These are phyloP conservation scores for Coturnix japonica DNA, from an alignment of 2,113 vertebrate genomes.

Conservation along the genomic window DNA sequence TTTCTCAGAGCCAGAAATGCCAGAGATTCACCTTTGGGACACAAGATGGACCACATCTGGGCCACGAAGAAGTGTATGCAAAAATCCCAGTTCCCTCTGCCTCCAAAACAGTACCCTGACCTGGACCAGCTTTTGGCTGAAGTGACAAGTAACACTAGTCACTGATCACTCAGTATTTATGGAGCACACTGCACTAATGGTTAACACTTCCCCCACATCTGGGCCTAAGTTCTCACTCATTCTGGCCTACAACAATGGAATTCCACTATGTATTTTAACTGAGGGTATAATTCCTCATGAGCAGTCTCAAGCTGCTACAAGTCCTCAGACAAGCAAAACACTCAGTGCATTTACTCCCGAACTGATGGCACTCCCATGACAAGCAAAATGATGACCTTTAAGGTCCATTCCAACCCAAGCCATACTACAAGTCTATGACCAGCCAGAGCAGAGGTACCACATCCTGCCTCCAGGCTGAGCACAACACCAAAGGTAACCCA, in stretches of 20 bases:
- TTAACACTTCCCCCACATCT: not conserved
- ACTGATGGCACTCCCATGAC: not conserved
- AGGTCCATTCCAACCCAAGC: not conserved
- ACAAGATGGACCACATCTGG: not conserved
- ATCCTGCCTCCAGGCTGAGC: not conserved
- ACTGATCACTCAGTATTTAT: not conserved
- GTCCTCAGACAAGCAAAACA: constrained; percentile 9
- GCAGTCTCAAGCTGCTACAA: constrained; percentile 9
- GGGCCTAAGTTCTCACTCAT: not conserved
- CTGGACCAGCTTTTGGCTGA: not conserved
- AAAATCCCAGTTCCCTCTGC: fast-evolving
- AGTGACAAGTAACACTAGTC: not conserved
- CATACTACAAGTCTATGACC: not conserved
- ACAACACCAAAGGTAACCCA: not conserved
- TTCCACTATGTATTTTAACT: constrained; percentile 32
- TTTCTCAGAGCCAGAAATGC: not conserved
- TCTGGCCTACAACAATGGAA: constrained; percentile 16
- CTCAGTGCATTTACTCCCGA: not conserved
- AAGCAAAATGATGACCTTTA: not conserved
- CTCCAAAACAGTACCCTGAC: not conserved
- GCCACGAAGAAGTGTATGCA: not conserved
- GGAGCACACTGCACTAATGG: not conserved
- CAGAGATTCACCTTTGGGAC: not conserved
- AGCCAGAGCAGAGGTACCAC: not conserved
- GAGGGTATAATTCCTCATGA: constrained; percentile 21